phyloP scores from a whole-genome alignment of 2,888 invertebrate genomes.

The Catocala nupta region DNA sequence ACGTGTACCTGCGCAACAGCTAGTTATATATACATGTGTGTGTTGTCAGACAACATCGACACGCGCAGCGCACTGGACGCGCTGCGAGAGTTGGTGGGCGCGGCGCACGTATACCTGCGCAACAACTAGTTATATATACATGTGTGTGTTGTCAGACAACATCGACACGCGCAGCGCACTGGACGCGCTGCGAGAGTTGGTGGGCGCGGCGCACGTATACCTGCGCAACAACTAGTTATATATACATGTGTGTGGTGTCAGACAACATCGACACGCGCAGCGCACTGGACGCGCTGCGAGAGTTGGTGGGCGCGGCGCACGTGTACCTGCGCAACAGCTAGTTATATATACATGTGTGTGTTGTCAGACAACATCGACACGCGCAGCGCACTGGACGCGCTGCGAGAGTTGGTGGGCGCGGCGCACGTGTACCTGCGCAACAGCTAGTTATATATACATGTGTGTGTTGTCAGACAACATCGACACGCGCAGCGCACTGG shows the following conservation, averaged over 20 bases:
- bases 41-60: conserved; percentile 94
- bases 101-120: conserved; percentile 94
- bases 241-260: conserved; percentile 64
- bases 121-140: too few species aligned
- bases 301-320: conserved; percentile 95
- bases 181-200: conserved; percentile 94
- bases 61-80: conserved; percentile 95
- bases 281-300: conserved; percentile 94
- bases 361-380: conserved; percentile 96
- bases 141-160: conserved; percentile 89
- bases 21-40: too few species aligned
- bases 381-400: conserved; percentile 92
- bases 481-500: conserved; percentile 96
- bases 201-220: conserved; percentile 95
- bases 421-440: conserved; percentile 94
- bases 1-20: conserved; percentile 93
- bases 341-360: too few species aligned
- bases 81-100: conserved; percentile 94
- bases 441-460: too few species aligned
- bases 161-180: conserved; percentile 96
- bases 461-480: conserved; percentile 91
- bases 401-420: conserved; percentile 95
- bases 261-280: conserved; percentile 97
- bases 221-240: conserved; percentile 90
- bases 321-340: conserved; percentile 92